Evolutionary conservation across 2,797 vertebrate species (phyloP).

Genomic region (Lithobates sylvaticus): DNA sequence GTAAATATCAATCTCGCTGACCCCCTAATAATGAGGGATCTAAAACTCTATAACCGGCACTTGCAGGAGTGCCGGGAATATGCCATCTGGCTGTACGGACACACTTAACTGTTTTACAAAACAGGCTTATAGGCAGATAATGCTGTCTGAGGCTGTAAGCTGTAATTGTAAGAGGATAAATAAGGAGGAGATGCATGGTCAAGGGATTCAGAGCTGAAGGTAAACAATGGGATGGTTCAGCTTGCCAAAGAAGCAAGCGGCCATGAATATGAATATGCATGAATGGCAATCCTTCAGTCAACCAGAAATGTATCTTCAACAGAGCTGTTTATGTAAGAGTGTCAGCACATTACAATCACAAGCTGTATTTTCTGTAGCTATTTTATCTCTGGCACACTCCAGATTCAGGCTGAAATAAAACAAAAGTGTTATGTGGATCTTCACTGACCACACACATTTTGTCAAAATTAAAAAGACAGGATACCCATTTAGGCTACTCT

Average conservation of each 20-base stretch:
- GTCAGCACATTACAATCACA: not conserved
- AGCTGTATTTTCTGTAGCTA: no score
- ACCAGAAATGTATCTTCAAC: conserved; percentile 44
- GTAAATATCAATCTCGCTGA: conserved; percentile 39
- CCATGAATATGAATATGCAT: conserved; percentile 39
- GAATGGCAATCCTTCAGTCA: conserved; percentile 10
- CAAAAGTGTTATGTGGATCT: no score
- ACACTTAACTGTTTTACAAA: conserved; percentile 50
- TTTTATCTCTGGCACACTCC: no score
- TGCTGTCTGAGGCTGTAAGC: conserved; percentile 54
- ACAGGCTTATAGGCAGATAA: conserved; percentile 57
- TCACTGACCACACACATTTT: no score
- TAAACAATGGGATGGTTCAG: conserved; percentile 45
- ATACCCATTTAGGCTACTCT: no score
- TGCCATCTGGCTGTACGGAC: conserved; percentile 25
- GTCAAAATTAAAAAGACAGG: no score
- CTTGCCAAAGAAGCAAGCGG: conserved; percentile 47
- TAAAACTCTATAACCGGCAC: conserved; percentile 23
- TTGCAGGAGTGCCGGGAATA: conserved; percentile 17
- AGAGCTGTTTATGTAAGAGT: conserved; percentile 16
- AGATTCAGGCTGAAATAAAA: no score
- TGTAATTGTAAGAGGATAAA: conserved; percentile 59
- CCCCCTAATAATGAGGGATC: conserved; percentile 44
- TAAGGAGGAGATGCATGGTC: conserved; percentile 39
- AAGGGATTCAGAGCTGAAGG: conserved; percentile 23